Base-by-base conservation (phyloP, 2,888 invertebrate genomes). In the Sesia bembeciformis region DNA sequence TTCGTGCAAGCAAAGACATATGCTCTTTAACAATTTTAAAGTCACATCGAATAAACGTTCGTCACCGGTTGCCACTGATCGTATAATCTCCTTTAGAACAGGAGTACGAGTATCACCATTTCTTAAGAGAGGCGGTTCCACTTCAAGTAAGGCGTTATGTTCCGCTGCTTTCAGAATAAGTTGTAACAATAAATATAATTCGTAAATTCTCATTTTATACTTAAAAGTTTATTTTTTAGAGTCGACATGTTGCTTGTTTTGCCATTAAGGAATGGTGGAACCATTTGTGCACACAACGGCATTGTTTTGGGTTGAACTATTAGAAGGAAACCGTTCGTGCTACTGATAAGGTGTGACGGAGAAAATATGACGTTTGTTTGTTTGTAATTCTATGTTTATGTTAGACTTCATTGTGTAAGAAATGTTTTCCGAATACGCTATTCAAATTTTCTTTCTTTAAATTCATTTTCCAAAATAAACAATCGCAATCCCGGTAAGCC, bases 1-100 rank as follows among this genome's bases (percentile, higher is more conserved):
- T 57, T 81, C 76, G 5, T 67, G 68, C 77, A 88, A 81, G 60
- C 87, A 87, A 43, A 62, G 58, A 65, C 88, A 87, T 49, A 87
- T 64, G 63, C 77, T 78, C 56, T 74, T 72, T n/a, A 88, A 63
- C n/a, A 87, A 61, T 59, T 78, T 78, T 39, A 81, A 58, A 0
- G 84, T 82, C 40, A 79, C 75, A 54, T 81, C 68, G 40, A 79
- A 70, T 40, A 86, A 67, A 62, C 76, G 72, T 58, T 79, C 73
- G 52, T 85, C 74, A 64, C 65, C 78, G 0, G 65, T 70, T 0
- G 79, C 78, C n/a, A 85, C 74, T 0, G 76, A 70, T 57, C 80
- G 65, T 7, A 86, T 62, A 52, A 85, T 75, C 57, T 81, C 80
- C 4, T 81, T 74, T 63, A 65, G 71, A 40, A 57, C 61, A 42